Base-by-base conservation (phyloP, 2,797 vertebrate genomes). In the Syngnathus acus region DNA sequence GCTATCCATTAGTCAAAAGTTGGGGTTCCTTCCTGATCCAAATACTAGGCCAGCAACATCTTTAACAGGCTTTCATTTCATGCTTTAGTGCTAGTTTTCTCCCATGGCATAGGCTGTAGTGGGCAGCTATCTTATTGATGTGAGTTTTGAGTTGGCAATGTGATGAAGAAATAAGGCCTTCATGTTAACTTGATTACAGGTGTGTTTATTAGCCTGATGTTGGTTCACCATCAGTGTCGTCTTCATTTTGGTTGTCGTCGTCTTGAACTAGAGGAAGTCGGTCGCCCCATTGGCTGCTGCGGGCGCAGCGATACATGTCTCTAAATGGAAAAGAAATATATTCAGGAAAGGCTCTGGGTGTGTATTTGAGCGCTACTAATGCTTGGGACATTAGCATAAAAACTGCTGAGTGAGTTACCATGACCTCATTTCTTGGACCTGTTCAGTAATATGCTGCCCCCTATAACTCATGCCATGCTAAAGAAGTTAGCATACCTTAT, bases 241-340 rank as follows among this genome's bases (percentile, higher is more conserved):
- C 77, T 19, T 84, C 78, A 58, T 60, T 75, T 16, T 73, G 26
- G 37, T 9, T 3, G 9, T 82, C 72, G 0, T 76, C 77, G 0
- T 82, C 72, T 0, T 62, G 69, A 70, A 81, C 19, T 37, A 91
- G 16, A 0, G 93, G 94, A 57, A 94, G 69, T 23, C 81, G 87
- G 70, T 95, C 94, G 60, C 94, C 94, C 92, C 93, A 95, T 61
- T 91, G 83, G 39, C 93, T 93, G 80, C 42, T 93, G 4, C 93
- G 90, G 23, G 94, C 92, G 60, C 94, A 94, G 59, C 93, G 93
- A 80, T 95, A 95, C 67, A 92, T 51, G 5, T 95, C 92, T 83
- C 92, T 92, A 81, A 63, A 40, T 2, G 9, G 43, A 32, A 40
- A 2, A 3, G 60, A 74, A 19, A n/a, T 19, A 13, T 9, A 64